Base-by-base conservation (phyloP, 2,797 vertebrate genomes). In the Scarus forsteni region DNA sequence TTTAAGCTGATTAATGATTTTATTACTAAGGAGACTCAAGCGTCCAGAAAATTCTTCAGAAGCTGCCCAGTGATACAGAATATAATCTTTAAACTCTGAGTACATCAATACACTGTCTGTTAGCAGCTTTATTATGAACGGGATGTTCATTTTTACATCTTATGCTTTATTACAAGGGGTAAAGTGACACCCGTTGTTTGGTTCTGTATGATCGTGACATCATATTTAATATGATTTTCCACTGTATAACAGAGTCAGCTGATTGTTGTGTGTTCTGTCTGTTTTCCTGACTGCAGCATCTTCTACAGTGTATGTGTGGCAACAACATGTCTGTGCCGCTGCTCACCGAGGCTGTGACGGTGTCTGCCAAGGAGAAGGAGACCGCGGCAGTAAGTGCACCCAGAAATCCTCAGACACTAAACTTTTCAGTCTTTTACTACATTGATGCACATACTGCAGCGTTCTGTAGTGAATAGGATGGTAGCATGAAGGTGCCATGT, bases 311-410 rank as follows among this genome's bases (percentile, higher is more conserved):
- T 98, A 99, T 99, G 98, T 99, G 98, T 94, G 98, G 98, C 95
- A 99, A 99, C 96, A 99, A 97, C 95, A 99, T 99, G 98, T 99
- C 98, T 96, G 95, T 97, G 92, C 98, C 98, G 94, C 96, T 98
- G 95, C 98, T 99, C 84, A 93, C 96, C 43, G 97, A 99, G 76
- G 98, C 98, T 70, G 96, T 96, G 94, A 99, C 97, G 15, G 92
- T 99, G 92, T 96, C 97, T 59, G 98, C 96, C 93, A 91, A 85
- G 76, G 97, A 98, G 94, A 97, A 96, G 94, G 98, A 99, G 94
- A 99, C 98, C 1, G 98, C 97, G 0, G 97, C 94, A 95, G 98
- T 99, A 93, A 98, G 97, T 85, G 7, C 2, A 57, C 12, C 34
- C 10, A 16, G 18, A 11, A 55, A 46, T 40, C 14, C 8, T 0